Evolutionary conservation across 2,113 vertebrate genomes (phyloP), one percentile per base, ranked within the genome.

Genomic region (Trichechus manatus): DNA sequence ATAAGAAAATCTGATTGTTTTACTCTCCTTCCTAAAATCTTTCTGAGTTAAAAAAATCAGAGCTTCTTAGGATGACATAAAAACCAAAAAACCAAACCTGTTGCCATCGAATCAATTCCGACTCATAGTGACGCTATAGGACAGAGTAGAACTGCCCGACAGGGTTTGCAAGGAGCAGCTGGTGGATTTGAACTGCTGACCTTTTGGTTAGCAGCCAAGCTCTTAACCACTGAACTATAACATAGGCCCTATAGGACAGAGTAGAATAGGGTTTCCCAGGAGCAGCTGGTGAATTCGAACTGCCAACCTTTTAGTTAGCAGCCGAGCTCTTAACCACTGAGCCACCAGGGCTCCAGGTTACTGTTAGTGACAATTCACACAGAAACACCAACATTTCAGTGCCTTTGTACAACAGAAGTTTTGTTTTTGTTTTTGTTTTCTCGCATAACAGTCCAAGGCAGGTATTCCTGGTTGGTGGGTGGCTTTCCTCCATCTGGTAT

Each of bases 1-100:
- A 53, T 1, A n/a, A 64, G 13, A 39, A 96, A 82, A 72, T 82
- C 1, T 88, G 53, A 78, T 84, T 85, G 33, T 79, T 96, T 92
- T 89, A 90, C 23, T 36, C 29, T 92, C 22, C 44, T 87, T 29
- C 36, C 56, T 90, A 39, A 92, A 81, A 44, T 72, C 9, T 87
- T 81, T 75, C 1, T 39, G 53, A 42, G 6, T 63, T 89, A 56
- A 85, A 56, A 85, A 95, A 59, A n/a, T 66, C 22, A 84, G 66
- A 59, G 31, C 23, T 33, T 75, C 36, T 86, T 53, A 79, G 42
- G 14, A 66, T 13, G 11, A 25, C 22, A 61, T 20, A 56, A 56
- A 56, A 56, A 56, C 53, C 53, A 56, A 56, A 56, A 56, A 56
- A 56, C 53, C 53, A 56, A 56, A 56, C 53, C 15, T 11, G 13